Percentiles rank a stretch among this genome's conserved stretches.
Conservation (phyloP, 2,888 invertebrate genomes). For the Aethes cnicana region DNA sequence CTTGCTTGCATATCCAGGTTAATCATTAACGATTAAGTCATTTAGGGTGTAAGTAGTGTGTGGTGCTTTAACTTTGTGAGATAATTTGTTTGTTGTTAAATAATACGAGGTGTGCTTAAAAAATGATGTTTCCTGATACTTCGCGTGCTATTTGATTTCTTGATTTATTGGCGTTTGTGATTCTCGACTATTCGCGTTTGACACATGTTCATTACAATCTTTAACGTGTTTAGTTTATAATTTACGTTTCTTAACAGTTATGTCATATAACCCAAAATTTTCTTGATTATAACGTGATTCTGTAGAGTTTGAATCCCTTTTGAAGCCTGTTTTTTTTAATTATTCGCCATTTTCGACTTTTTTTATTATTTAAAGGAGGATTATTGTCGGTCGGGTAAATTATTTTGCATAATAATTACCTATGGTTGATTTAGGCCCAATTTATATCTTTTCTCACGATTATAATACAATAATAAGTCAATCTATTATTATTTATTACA, state of each 20-base stretch:
- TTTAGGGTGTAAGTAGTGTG: conserved; percentile 5
- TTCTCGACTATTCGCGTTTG: conserved; percentile 64
- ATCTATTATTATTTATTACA: too few relatives aligned
- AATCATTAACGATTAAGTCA: conserved; percentile 21
- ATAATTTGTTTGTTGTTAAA: conserved; percentile 16
- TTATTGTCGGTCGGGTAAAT: conserved; percentile 14
- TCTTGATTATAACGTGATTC: too few relatives aligned
- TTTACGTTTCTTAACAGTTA: too few relatives aligned
- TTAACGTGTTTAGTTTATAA: too few relatives aligned
- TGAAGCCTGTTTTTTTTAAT: background rate
- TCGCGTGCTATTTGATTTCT: too few relatives aligned
- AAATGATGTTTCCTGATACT: conserved; percentile 41
- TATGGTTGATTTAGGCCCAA: background rate
- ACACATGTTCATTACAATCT: conserved; percentile 55
- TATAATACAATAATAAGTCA: background rate
- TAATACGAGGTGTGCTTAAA: conserved; percentile 6
- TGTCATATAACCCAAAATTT: too few relatives aligned
- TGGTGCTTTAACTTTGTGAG: conserved; percentile 13
- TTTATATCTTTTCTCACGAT: background rate
- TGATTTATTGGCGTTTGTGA: conserved; percentile 58
- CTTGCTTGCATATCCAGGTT: conserved; percentile 24
- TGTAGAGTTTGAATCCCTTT: too few relatives aligned
- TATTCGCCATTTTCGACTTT: background rate
- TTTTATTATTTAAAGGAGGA: background rate
- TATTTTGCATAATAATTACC: conserved; percentile 11